phyloP scores from a whole-genome alignment of 2,888 invertebrate genomes.

The Galeopsomyia nigrocyanea region DNA sequence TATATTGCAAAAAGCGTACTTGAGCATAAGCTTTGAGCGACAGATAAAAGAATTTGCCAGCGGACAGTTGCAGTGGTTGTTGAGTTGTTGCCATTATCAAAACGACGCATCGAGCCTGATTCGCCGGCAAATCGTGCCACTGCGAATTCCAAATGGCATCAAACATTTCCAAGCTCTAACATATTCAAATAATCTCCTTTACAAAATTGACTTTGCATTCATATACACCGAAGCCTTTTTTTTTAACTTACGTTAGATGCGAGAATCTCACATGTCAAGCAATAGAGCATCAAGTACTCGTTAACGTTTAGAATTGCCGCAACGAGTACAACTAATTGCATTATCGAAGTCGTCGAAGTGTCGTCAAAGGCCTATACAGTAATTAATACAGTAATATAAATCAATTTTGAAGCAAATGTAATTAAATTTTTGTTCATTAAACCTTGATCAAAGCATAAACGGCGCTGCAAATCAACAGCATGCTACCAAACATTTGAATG shows the following conservation, averaged over 20 bases:
- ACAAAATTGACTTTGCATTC: no score
- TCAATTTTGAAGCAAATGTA: no score
- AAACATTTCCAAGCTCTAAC: constrained; percentile 48
- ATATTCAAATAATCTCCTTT: no score
- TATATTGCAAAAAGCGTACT: constrained; percentile 42
- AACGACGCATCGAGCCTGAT: constrained; percentile 46
- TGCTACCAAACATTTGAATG: constrained; percentile 14
- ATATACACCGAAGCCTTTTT: background rate
- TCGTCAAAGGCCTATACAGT: background rate
- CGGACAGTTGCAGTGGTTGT: constrained; percentile 49
- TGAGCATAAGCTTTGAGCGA: constrained; percentile 50
- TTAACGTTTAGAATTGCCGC: constrained; percentile 10
- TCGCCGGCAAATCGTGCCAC: constrained; percentile 50
- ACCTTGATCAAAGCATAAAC: constrained; percentile 23
- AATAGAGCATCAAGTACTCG: constrained; percentile 38
- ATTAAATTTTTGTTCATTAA: no score
- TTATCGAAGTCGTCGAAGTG: background rate
- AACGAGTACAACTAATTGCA: constrained; percentile 1
- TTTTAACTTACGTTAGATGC: constrained; percentile 24
- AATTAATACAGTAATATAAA: background rate
- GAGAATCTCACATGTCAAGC: constrained; percentile 35
- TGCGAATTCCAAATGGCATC: constrained; percentile 49
- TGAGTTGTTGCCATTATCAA: constrained; percentile 51
- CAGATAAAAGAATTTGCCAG: constrained; percentile 52
- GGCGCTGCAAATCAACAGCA: constrained; percentile 12